A percentile compares a stretch with the other conserved stretches of the same genome.
These are phyloP conservation scores for Cephalopachus bancanus DNA, from an alignment of 2,797 vertebrate species.

Conservation along the genomic window DNA sequence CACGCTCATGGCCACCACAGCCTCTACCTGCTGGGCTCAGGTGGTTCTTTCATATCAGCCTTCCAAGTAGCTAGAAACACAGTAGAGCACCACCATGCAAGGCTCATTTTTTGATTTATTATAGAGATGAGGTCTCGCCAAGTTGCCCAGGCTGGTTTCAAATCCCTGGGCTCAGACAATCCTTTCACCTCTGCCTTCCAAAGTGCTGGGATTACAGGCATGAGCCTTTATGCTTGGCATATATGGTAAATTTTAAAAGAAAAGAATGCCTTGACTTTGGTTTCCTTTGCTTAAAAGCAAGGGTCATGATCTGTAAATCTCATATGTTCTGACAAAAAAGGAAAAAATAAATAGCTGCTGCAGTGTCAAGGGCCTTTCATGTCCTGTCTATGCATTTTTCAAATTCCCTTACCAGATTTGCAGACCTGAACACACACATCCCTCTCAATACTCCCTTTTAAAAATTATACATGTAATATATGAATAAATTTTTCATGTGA, in stretches of 20 bases:
- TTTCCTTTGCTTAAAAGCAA: background rate
- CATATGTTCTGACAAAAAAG: background rate
- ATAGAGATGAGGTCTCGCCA: no score
- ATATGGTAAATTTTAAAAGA: background rate
- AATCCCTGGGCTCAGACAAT: no score
- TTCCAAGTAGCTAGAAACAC: no score
- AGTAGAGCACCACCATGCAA: no score
- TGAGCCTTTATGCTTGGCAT: no score
- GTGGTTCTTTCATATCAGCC: no score
- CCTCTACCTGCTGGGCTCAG: no score
- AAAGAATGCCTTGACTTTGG: background rate
- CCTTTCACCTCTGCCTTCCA: no score
- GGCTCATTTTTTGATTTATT: no score
- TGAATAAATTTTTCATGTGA: background rate
- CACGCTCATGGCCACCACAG: no score
- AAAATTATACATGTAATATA: background rate
- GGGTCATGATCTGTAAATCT: background rate
- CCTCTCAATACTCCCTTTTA: conserved; percentile 2
- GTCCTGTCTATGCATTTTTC: background rate
- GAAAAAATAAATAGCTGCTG: background rate
- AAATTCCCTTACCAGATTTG: background rate
- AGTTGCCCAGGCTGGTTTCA: no score
- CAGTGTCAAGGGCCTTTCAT: background rate
- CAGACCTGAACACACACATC: background rate
- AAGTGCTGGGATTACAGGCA: no score